These are phyloP conservation scores for Turritopsis dohrnii DNA, from an alignment of 30 jellyfish, hydroid and myxozoan genomes.

Conservation along the genomic window DNA sequence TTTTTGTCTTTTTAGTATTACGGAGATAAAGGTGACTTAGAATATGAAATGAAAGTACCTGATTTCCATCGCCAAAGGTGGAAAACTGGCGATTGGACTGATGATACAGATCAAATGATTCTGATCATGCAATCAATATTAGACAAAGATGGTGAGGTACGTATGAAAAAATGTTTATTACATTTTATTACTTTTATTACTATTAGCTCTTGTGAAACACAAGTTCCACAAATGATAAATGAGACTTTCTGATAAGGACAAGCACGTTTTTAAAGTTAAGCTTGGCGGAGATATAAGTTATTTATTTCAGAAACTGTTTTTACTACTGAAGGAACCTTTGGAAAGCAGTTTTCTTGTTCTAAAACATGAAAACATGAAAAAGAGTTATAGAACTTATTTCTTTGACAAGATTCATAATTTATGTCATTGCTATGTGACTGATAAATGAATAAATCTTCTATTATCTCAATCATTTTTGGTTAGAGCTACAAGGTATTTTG, in stretches of 20 bases:
- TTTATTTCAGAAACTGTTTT: neutral
- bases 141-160: constrained; percentile 59
- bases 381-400: too few relatives aligned
- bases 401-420: too few relatives aligned
- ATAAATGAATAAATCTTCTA: too few relatives aligned
- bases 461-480: too few relatives aligned
- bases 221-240: too few relatives aligned
- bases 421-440: too few relatives aligned
- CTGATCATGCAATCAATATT: constrained; percentile 48
- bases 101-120: constrained; percentile 81
- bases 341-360: too few relatives aligned
- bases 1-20: constrained; percentile 34
- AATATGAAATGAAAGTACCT: constrained; percentile 49
- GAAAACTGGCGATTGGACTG: constrained; percentile 86
- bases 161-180: neutral
- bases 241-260: neutral
- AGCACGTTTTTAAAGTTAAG: constrained; percentile 3
- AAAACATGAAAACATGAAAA: too few relatives aligned
- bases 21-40: constrained; percentile 43
- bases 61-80: constrained; percentile 69
- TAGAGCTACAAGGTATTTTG: too few relatives aligned
- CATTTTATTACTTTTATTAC: neutral
- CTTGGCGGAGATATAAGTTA: constrained; percentile 11
- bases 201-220: too few relatives aligned
- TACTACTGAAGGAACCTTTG: too few relatives aligned